Percentiles rank a stretch among this genome's conserved stretches.
Evolutionary conservation across 2,797 vertebrate species (phyloP).

Genomic region (Pelobates cultripes): DNA sequence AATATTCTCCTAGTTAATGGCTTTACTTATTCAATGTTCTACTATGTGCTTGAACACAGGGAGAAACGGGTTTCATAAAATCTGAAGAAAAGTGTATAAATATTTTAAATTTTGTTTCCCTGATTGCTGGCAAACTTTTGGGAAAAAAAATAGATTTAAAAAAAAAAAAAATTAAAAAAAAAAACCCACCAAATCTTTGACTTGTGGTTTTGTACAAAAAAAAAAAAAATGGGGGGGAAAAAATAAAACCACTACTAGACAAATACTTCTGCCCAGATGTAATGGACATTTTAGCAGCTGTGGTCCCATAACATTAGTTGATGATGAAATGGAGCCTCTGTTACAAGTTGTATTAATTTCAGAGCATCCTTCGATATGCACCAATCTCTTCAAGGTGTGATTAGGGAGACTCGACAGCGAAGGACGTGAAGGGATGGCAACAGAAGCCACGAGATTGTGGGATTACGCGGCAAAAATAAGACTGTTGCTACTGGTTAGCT

Average conservation of each 20-base stretch:
- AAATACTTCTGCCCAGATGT: not conserved
- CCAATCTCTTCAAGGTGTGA: not conserved
- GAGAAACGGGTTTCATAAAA: too few relatives aligned
- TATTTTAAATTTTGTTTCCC: too few relatives aligned
- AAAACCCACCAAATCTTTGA: not conserved
- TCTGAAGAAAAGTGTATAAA: too few relatives aligned
- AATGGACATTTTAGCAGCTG: not conserved
- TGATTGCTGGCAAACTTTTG: too few relatives aligned
- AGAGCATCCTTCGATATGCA: not conserved
- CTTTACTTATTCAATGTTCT: too few relatives aligned
- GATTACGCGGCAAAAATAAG: not conserved
- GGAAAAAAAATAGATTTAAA: too few relatives aligned
- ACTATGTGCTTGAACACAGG: too few relatives aligned
- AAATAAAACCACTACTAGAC: conserved; percentile 13
- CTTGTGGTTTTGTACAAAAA: not conserved
- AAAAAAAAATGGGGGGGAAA: not conserved
- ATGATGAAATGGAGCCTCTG: not conserved
- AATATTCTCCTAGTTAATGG: too few relatives aligned
- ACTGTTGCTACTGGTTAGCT: conserved; percentile 84
- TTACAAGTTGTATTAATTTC: not conserved
- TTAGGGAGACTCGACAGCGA: not conserved
- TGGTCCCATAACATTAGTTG: not conserved
- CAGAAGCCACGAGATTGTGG: not conserved
- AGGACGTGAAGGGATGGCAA: not conserved
- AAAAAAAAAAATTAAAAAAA: not conserved